Conservation (phyloP, 2,113 vertebrate species). For the Gallinago paraguaiae region DNA sequence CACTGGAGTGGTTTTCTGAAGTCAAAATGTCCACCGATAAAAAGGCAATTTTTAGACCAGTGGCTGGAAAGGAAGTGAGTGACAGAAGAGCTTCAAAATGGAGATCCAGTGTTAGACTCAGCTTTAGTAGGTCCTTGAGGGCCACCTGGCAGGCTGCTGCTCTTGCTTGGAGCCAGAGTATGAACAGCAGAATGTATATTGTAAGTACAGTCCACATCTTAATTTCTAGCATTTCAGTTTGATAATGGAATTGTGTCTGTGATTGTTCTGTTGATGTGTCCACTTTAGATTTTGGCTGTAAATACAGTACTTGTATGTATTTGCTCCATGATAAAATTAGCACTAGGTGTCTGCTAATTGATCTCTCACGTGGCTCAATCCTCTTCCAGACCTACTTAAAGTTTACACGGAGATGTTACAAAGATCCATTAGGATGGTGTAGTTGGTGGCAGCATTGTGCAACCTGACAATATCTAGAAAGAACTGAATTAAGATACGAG, state of each 20-base stretch:
- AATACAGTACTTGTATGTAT: neutral
- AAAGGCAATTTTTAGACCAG: neutral
- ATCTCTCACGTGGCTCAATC: neutral
- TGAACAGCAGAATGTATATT: neutral
- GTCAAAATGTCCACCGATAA: neutral
- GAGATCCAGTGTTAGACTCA: neutral
- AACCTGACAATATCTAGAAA: neutral
- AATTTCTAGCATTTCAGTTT: neutral
- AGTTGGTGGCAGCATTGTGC: neutral
- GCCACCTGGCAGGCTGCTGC: neutral
- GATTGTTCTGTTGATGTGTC: neutral
- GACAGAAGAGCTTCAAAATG: neutral
- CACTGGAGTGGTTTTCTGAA: conserved; percentile 3
- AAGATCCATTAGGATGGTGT: neutral
- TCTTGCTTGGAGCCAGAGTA: neutral
- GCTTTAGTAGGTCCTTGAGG: neutral
- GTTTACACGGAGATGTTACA: accelerated
- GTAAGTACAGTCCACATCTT: neutral
- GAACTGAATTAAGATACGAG: neutral
- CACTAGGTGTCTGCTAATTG: neutral
- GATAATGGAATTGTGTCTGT: neutral
- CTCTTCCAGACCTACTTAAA: neutral
- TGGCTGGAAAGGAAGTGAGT: neutral
- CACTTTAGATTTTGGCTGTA: neutral
- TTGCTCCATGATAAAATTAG: neutral